phyloP scores from a whole-genome alignment of 2,797 vertebrate species.

The Triplophysa yarkandensis region DNA sequence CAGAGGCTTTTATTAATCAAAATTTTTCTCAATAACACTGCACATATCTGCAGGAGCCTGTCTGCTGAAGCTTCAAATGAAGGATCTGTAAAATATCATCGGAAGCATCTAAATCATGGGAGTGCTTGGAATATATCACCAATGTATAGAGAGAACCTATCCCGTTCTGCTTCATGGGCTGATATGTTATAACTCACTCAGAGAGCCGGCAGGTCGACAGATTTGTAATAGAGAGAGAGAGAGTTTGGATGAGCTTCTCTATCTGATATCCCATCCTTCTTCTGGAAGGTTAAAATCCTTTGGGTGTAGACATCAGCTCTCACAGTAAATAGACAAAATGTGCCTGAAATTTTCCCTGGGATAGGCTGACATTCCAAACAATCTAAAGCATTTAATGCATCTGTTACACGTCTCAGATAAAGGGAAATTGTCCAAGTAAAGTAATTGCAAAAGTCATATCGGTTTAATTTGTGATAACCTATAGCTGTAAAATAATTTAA shows the following conservation, averaged over 20 bases:
- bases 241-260: constrained; percentile 19
- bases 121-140: constrained; percentile 11
- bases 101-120: constrained; percentile 30
- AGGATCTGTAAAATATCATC: constrained; percentile 8
- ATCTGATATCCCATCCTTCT: constrained; percentile 6
- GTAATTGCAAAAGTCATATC: background rate
- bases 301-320: background rate
- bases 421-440: background rate
- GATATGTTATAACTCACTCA: constrained; percentile 32
- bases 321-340: background rate
- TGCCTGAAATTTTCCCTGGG: background rate
- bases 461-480: background rate
- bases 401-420: background rate
- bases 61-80: constrained; percentile 4
- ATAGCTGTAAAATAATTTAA: background rate
- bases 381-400: background rate
- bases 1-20: background rate
- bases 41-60: constrained; percentile 9
- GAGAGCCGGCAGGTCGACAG: background rate
- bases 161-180: constrained; percentile 14
- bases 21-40: constrained; percentile 11
- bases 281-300: constrained; percentile 13
- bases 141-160: constrained; percentile 12
- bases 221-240: constrained; percentile 25
- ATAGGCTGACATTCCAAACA: background rate